A percentile compares a stretch with the other conserved stretches of the same genome.
Conservation (phyloP, 35 echinoderm and acorn worm genomes). For the Amphiura filiformis region DNA sequence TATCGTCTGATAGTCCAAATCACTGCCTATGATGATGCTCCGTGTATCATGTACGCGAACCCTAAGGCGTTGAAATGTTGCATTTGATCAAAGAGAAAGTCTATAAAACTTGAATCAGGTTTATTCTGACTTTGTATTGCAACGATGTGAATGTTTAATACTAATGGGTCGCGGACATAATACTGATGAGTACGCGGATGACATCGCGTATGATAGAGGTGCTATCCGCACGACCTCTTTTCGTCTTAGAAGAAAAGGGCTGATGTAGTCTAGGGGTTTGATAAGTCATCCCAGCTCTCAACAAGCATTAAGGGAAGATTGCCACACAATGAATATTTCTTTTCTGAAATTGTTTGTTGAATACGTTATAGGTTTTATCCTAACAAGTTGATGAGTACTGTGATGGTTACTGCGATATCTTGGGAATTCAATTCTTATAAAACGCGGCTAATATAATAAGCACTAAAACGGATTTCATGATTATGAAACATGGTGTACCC, state of each 20-base stretch:
- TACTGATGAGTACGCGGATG: neutral
- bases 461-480: no score
- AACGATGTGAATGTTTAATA: neutral
- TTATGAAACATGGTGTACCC: no score
- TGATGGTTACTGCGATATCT: neutral
- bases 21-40: neutral
- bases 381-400: neutral
- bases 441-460: no score
- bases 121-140: neutral
- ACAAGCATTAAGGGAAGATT: neutral
- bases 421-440: neutral
- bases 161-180: neutral
- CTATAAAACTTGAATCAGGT: conserved; percentile 9
- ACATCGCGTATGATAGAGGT: neutral
- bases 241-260: neutral
- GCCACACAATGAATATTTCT: neutral
- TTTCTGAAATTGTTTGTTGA: conserved; percentile 9
- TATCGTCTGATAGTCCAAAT: neutral
- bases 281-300: neutral
- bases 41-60: neutral
- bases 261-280: neutral
- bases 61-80: neutral
- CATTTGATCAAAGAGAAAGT: conserved; percentile 1
- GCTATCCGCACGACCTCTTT: neutral
- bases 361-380: neutral